Evolutionary conservation across 2,113 vertebrate genomes (phyloP).

Genomic region (Aix galericulata): DNA sequence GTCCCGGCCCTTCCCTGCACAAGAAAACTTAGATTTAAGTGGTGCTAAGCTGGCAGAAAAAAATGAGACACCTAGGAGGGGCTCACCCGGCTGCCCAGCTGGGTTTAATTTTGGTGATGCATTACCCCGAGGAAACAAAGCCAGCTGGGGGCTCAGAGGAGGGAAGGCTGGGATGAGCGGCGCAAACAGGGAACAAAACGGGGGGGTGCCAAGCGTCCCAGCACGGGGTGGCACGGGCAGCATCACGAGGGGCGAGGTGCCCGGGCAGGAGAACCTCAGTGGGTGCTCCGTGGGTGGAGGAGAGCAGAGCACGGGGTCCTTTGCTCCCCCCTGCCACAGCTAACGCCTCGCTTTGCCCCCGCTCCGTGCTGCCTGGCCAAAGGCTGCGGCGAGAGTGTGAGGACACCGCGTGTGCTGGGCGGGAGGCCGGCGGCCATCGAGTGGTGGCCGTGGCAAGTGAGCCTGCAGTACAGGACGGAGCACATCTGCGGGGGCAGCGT

Average conservation of each 20-base stretch:
- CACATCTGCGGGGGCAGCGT: constrained; percentile 91
- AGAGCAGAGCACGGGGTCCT: not conserved
- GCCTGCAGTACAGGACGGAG: constrained; percentile 80
- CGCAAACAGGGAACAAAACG: not conserved
- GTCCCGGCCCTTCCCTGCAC: not conserved
- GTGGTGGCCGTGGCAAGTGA: constrained; percentile 93
- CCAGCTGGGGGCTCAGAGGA: not conserved
- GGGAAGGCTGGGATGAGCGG: not conserved
- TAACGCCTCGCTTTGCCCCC: not conserved
- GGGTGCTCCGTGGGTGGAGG: rapidly evolving
- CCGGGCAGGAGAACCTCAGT: rapidly evolving
- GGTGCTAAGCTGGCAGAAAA: not conserved
- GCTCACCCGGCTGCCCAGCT: not conserved
- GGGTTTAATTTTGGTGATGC: not conserved
- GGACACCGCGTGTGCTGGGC: constrained; percentile 81
- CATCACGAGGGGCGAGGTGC: rapidly evolving
- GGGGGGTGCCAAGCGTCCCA: not conserved
- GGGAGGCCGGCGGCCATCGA: constrained; percentile 78
- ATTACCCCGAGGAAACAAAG: not conserved
- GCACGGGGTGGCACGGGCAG: not conserved
- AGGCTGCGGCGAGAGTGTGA: constrained; percentile 79
- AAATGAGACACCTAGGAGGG: not conserved
- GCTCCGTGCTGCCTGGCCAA: not conserved
- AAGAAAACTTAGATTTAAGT: not conserved
- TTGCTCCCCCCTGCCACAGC: rapidly evolving